phyloP scores from a whole-genome alignment of 2,797 vertebrate species.

The Melanotaenia parkinsoni region DNA sequence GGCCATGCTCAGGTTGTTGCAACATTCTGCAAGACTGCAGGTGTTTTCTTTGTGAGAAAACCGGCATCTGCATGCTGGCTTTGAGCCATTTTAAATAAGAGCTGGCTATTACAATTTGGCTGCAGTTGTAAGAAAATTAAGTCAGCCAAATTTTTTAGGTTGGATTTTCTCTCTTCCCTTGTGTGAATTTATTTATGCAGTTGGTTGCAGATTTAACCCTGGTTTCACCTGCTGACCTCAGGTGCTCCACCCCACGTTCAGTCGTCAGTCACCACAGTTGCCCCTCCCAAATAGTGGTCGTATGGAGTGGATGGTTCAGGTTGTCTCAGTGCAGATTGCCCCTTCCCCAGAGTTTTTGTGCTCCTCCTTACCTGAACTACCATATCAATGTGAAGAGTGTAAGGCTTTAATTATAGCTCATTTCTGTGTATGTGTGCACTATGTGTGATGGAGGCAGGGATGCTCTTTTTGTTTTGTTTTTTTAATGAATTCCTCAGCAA shows the following conservation, averaged over 20 bases:
- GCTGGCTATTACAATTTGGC: constrained; percentile 8
- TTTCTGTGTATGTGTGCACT: constrained; percentile 19
- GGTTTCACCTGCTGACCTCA: constrained; percentile 16
- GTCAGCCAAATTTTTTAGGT: constrained; percentile 22
- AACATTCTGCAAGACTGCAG: constrained; percentile 4
- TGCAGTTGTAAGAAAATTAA: constrained; percentile 5
- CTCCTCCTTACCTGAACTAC: constrained; percentile 28
- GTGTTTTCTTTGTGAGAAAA: constrained; percentile 22
- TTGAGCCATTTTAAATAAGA: constrained; percentile 21
- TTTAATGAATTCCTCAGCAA: constrained; percentile 27
- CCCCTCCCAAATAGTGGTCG: constrained; percentile 21
- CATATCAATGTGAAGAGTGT: constrained; percentile 22
- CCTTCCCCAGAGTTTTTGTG: constrained; percentile 2
- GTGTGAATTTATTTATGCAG: constrained; percentile 16
- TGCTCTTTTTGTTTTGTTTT: constrained; percentile 13
- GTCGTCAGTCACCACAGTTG: constrained; percentile 33
- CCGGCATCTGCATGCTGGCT: constrained; percentile 16
- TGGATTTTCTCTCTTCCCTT: constrained; percentile 21
- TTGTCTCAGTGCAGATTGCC: constrained; percentile 21
- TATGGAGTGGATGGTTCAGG: constrained; percentile 25
- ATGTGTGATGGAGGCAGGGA: not conserved
- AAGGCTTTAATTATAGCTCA: constrained; percentile 45
- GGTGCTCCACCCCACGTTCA: constrained; percentile 23
- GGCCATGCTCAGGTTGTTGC: not conserved
- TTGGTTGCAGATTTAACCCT: constrained; percentile 13